Base-by-base conservation (phyloP, 2,888 invertebrate genomes). In the Drosophila mayaguana region DNA sequence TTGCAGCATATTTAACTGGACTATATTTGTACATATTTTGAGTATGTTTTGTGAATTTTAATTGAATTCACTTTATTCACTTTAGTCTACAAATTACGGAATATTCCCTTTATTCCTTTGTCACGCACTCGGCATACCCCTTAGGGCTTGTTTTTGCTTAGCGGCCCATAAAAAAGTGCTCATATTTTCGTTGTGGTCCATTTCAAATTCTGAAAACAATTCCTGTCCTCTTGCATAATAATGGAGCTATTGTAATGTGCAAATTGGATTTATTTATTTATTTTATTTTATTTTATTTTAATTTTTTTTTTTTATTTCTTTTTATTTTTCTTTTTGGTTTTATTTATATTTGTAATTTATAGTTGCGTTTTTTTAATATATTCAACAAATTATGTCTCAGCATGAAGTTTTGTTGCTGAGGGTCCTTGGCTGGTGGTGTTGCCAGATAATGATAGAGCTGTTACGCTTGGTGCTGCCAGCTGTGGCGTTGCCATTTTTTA, bases 161-260 rank as follows among this genome's bases (percentile, higher is more conserved):
- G n/a, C 53, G 12, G 38, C 7, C 11, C 18, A 8, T 18, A 7
- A 36, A 28, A 40, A 40, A 48, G 38, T n/a, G 43, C 22, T 18
- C 5, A 36, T 36, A 36, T 34, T 46, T 34, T n/a, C 20, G 46
- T 46, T 46, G 36, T 46, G 57, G 45, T 45, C 34, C 45, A 54
- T 54, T 54, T 40, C 38, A 54, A 36, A 57, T 36, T 57, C 22
- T 14, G 45, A 36, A 46, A 25, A 36, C 22, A 16, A 57, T 34
- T n/a, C n/a, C 25, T 28, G 32, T 32, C 22, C 59, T 38, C 38
- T 28, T 59, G 46, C 28, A 48, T 59, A 48, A 38, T 28, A 38
- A 48, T 48, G 48, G 38, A 38, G 16, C 18, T 4, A 38, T 38
- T 18, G 18, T 40, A 20, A 48, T 48, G 20, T 18, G 16, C 38